Evolutionary conservation across 2,888 invertebrate genomes (phyloP), one percentile per base, ranked within the genome.

Genomic region (Brenthis daphne): DNA sequence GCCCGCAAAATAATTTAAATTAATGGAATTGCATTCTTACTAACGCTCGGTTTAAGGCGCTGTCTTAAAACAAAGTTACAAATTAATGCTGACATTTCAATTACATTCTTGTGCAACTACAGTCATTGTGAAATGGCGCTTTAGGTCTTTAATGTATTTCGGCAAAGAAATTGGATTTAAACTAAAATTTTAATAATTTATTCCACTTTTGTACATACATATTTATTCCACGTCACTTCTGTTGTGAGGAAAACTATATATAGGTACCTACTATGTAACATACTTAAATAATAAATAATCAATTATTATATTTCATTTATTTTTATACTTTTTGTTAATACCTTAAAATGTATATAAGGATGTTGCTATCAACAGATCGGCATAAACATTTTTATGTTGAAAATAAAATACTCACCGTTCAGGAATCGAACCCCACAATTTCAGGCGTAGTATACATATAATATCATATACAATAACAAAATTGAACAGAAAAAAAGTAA

Each of bases 41-140:
- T 77, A 80, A 78, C 74, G 77, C 76, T 76, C 75, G 74, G 73
- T 77, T 76, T 76, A 74, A 75, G 76, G 76, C 76, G 76, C 70
- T 75, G 77, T 78, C 82, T 83, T 82, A 81, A 85, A 85, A 83
- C 84, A 82, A 80, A 84, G 82, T 84, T 84, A 87, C 88, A 88
- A 90, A 89, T 88, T 86, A 86, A 87, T 79, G 83, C 82, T 81
- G 87, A 89, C 88, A 80, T 90, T 91, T 90, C 90, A 91, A 92
- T 92, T 89, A 91, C 89, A 88, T 88, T 90, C 89, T 85, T 87
- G 86, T 86, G 83, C 83, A 86, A 87, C 86, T 89, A 86, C 71
- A 74, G 75, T 75, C 73, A 69, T 69, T 67, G 66, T 69, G 68
- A 69, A 69, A 71, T 68, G 70, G 64, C 54, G 66, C 73, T 69